Evolutionary conservation across 2,113 vertebrate genomes (phyloP), one percentile per base, ranked within the genome.

Genomic region (Orientallactaga bullata): DNA sequence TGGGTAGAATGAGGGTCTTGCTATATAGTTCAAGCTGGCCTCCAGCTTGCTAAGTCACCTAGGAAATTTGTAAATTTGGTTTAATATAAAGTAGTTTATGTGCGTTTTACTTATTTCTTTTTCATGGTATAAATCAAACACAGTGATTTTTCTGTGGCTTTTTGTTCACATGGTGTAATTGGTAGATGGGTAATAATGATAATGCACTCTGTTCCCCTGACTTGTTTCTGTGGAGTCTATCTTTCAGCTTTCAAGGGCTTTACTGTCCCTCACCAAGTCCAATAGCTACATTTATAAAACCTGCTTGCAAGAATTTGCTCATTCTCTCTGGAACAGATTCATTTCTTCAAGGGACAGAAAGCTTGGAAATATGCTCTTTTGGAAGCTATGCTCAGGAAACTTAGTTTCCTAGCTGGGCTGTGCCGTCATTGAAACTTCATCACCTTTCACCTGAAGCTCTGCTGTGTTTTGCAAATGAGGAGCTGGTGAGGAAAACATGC

Each of bases 381-480:
- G 91, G 85, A 92, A 88, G 82, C 82, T 78, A 1, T 88, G 63
- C 92, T 83, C 76, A 74, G 63, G 89, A 95, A 96, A 96, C 85
- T 69, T 61, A 71, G 63, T 92, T 95, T 96, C 68, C 94, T 94
- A 92, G 86, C 88, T 77, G 95, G 82, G 93, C 72, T 94, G 35
- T 77, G 83, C 20, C 80, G 39, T 87, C 86, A 71, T 72, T 32
- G 71, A 95, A 96, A 93, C 92, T 95, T 92, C 28, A 0, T 93
- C 96, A 92, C 97, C 96, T 97, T 94, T 96, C 92, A 87, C 96
- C 96, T 24, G 76, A 71, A 66, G 93, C 86, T 92, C 95, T 68
- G 42, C 80, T 58, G 51, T 84, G 80, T 89, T 95, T 96, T 96
- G 96, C 96, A 96, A 96, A 95, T 96, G 91, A 97, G 96, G 94